Evolutionary conservation across 2,888 invertebrate genomes (phyloP), one percentile per base, ranked within the genome.

Genomic region (Ganaspis brasiliensis): DNA sequence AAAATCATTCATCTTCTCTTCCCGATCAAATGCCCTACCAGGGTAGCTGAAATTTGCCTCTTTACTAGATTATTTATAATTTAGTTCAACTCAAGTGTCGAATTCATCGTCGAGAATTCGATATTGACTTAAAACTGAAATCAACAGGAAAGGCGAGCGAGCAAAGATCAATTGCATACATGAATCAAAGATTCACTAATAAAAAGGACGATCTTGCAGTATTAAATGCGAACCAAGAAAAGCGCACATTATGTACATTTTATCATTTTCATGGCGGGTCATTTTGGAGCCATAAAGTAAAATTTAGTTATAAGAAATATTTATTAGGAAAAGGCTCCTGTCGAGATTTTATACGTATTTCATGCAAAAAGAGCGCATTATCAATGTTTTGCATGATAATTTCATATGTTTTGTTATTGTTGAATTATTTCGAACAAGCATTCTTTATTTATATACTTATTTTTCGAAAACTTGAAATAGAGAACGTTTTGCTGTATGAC

Each of bases 21-120:
- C 91, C 91, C 77, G 91, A 91, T 85, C 91, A 91, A 88, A 91
- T 91, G 91, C 89, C 91, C 49, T 91, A 91, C 79, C 91, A 91
- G 88, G 91, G 91, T 86, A 91, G 91, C 91, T 91, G 91, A 91
- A 91, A 91, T 83, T 91, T 91, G 85, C 91, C 91, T 76, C 89
- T 91, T 67, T 91, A 91, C 83, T 91, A 91, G 91, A 86, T 80
- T 67, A 67, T 67, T 67, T 67, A 55, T 81, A 82, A 81, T 80
- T 82, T 86, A 79, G 77, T 77, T 79, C 82, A 81, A 81, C 73
- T 78, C 71, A 73, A 78, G 56, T 80, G 80, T 79, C 77, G 57
- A 72, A 79, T 79, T 83, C 73, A 70, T 80, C 73, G 73, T 67
- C 72, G n/a, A n/a, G 26, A 45, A 49, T 67, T 67, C n/a, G 40